Conservation (phyloP, 2,113 vertebrate genomes). For the Microcebus ravelobensis region DNA sequence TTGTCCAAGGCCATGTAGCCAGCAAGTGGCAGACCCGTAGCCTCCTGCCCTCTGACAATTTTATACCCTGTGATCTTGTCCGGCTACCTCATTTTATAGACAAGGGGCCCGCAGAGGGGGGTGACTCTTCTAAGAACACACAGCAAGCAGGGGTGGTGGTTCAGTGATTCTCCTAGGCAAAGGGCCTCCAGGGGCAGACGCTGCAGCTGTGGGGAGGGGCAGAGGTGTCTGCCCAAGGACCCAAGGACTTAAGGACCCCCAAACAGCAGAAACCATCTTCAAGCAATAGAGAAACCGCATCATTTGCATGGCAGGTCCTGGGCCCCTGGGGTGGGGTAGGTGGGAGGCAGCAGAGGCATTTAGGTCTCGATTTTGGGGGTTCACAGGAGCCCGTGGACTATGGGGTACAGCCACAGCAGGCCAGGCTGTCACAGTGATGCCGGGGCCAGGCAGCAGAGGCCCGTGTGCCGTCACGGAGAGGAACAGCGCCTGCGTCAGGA, state of each 20-base stretch:
- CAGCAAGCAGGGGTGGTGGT: neutral
- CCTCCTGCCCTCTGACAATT: neutral
- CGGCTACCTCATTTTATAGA: neutral
- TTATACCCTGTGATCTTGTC: neutral
- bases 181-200: neutral
- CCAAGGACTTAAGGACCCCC: neutral
- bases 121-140: neutral
- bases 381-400: neutral
- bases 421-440: fast-evolving
- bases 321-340: neutral
- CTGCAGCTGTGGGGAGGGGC: neutral
- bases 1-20: fast-evolving
- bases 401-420: neutral
- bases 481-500: neutral
- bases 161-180: neutral
- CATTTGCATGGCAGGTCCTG: constrained; percentile 20
- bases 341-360: neutral
- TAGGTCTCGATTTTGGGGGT: neutral
- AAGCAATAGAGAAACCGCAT: constrained; percentile 43
- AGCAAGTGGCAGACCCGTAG: neutral
- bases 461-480: constrained; percentile 16
- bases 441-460: neutral
- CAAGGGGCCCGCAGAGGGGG: neutral
- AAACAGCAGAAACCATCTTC: neutral
- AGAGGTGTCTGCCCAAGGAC: neutral